Percentiles rank a stretch among this genome's conserved stretches.
Conservation (phyloP, 2,888 invertebrate species). For the Plebejus argus region DNA sequence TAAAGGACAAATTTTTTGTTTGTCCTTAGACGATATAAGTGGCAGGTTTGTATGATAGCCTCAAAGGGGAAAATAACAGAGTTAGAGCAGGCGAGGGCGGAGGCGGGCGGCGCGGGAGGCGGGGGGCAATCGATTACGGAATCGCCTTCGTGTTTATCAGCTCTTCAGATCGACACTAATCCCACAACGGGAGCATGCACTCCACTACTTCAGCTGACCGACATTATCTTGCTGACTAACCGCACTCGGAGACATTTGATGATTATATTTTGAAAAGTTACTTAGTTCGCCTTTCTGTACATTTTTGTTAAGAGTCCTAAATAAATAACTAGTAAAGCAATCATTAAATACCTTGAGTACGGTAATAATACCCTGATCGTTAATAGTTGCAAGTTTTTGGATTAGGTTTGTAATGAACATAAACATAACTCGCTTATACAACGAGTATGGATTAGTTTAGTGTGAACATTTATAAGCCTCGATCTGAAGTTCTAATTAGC, state of each 20-base stretch:
- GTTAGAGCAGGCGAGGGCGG: neutral
- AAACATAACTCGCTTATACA: no score
- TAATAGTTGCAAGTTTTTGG: no score
- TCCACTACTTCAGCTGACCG: constrained; percentile 43
- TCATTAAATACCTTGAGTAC: no score
- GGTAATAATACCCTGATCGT: no score
- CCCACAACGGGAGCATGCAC: constrained; percentile 62
- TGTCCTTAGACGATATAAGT: constrained; percentile 42
- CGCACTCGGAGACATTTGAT: neutral
- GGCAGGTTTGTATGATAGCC: constrained; percentile 4
- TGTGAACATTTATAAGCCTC: no score
- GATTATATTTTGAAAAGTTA: neutral
- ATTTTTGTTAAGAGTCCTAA: neutral
- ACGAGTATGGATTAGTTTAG: no score
- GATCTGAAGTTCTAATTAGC: no score
- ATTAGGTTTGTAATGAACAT: no score
- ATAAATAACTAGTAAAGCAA: no score
- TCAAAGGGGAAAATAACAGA: constrained; percentile 22
- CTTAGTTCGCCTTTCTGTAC: neutral
- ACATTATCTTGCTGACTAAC: constrained; percentile 24
- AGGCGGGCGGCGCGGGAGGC: constrained; percentile 29
- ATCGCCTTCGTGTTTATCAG: constrained; percentile 64
- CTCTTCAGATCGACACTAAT: constrained; percentile 64
- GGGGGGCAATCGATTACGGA: constrained; percentile 54
- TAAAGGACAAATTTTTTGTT: neutral